Evolutionary conservation across 2,113 vertebrate species (phyloP).

Genomic region (Halichoeres trimaculatus): DNA sequence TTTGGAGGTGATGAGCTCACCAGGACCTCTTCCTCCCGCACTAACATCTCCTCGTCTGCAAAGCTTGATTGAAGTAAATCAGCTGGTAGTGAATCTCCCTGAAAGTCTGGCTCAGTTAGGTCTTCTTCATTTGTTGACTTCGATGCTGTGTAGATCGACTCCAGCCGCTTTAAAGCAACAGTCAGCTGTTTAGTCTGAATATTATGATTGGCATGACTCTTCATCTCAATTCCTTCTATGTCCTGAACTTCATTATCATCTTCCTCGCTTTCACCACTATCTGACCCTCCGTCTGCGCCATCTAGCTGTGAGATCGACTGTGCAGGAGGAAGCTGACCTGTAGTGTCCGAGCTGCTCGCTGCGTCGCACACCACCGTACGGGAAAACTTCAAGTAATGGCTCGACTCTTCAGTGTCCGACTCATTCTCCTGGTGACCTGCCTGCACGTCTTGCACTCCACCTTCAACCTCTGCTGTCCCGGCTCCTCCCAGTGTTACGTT

Average conservation of each 20-base stretch:
- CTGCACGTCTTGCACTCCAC: slow-evolving; percentile 21
- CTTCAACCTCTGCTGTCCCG: slow-evolving; percentile 44
- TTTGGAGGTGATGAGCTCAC: slow-evolving; percentile 30
- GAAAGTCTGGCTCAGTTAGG: slow-evolving; percentile 5
- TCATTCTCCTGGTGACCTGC: slow-evolving; percentile 47
- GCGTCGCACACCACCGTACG: slow-evolving; percentile 83
- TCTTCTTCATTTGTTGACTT: slow-evolving; percentile 12
- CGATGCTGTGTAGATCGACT: slow-evolving; percentile 46
- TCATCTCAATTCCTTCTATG: slow-evolving; percentile 9
- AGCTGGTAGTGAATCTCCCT: slow-evolving; percentile 5
- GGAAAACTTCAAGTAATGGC: slow-evolving; percentile 79
- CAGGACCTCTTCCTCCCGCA: slow-evolving; percentile 63
- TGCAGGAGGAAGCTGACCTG: slow-evolving; percentile 62
- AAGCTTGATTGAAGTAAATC: slow-evolving; percentile 36
- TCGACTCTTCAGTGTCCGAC: slow-evolving; percentile 69
- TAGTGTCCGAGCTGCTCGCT: slow-evolving; percentile 49
- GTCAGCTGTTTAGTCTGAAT: slow-evolving; percentile 65
- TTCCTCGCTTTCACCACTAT: slow-evolving; percentile 82
- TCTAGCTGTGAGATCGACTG: slow-evolving; percentile 88
- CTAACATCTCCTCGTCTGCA: slow-evolving; percentile 21
- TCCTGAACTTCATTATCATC: slow-evolving; percentile 44
- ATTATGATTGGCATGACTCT: slow-evolving; percentile 40
- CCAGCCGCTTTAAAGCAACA: slow-evolving; percentile 60
- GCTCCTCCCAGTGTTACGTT: slow-evolving; percentile 75
- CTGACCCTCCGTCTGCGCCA: slow-evolving; percentile 88